These are phyloP conservation scores for Megaustenia siamemsis DNA, from an alignment of 2,888 invertebrate species.

Conservation along the genomic window DNA sequence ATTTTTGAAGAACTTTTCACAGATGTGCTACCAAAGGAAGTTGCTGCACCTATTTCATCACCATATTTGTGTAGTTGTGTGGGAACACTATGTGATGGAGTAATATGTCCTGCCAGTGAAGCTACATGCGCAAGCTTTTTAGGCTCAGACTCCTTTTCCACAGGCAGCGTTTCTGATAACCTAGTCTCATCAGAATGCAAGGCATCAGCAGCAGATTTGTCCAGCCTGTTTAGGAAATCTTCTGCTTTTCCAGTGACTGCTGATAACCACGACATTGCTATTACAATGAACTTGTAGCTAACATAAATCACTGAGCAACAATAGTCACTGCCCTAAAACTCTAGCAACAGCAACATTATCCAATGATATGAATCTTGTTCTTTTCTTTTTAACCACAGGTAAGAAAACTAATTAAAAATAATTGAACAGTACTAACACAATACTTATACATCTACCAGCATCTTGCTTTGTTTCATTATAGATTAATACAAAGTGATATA, in stretches of 20 bases:
- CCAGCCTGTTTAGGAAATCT: constrained; percentile 87
- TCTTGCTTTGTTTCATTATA: too few relatives aligned
- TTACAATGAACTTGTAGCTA: not conserved
- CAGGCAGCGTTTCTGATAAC: constrained; percentile 1
- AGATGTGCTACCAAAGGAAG: constrained; percentile 21
- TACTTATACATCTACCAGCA: too few relatives aligned
- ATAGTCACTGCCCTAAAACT: too few relatives aligned
- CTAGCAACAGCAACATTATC: too few relatives aligned
- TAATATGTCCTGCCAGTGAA: constrained; percentile 47
- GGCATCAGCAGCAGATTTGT: constrained; percentile 87
- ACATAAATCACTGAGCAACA: not conserved
- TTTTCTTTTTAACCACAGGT: too few relatives aligned
- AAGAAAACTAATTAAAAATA: too few relatives aligned
- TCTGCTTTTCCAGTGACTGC: constrained; percentile 88
- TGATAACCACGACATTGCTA: constrained; percentile 86
- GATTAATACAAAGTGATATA: too few relatives aligned
- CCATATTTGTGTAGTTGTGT: constrained; percentile 59
- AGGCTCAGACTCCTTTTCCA: constrained; percentile 18
- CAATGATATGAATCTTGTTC: too few relatives aligned
- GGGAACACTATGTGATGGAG: constrained; percentile 69
- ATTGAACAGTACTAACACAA: too few relatives aligned
- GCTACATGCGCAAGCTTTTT: constrained; percentile 13
- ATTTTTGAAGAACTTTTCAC: constrained; percentile 33
- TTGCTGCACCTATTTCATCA: constrained; percentile 41
- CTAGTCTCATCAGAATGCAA: constrained; percentile 65